phyloP scores from a whole-genome alignment of 2,113 vertebrate genomes.

The Sylvietta virens region DNA sequence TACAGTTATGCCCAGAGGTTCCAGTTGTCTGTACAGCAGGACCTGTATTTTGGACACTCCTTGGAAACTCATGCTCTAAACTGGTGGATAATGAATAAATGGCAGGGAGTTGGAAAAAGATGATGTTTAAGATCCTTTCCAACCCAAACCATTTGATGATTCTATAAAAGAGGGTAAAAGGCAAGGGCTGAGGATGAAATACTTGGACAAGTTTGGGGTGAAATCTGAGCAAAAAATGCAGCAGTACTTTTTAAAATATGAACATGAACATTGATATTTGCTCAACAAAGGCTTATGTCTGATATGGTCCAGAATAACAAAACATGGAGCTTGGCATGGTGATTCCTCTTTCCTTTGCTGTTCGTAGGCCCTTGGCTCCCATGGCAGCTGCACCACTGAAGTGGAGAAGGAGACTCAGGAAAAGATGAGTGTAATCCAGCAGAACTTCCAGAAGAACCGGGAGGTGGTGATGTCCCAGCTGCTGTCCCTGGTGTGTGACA shows the following conservation, averaged over 20 bases:
- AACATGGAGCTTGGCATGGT: accelerated
- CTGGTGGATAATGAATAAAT: background rate
- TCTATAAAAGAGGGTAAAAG: background rate
- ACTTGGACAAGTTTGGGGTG: background rate
- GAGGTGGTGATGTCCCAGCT: conserved; percentile 85
- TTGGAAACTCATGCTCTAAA: background rate
- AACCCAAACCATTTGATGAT: background rate
- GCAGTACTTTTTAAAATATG: background rate
- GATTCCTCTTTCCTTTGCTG: background rate
- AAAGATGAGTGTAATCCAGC: conserved; percentile 85
- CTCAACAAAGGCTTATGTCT: background rate
- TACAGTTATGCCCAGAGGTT: background rate
- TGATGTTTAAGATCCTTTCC: background rate
- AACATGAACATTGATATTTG: background rate
- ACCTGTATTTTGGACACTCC: background rate
- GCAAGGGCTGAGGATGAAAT: background rate
- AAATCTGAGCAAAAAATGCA: background rate
- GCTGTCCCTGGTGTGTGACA: conserved; percentile 85
- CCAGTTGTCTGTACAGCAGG: background rate
- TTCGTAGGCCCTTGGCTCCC: conserved; percentile 88
- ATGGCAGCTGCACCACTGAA: conserved; percentile 91
- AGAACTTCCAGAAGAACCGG: conserved; percentile 84
- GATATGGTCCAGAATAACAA: background rate
- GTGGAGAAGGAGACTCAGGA: conserved; percentile 89
- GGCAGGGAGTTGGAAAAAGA: background rate